Percentiles rank a stretch among this genome's conserved stretches.
These are phyloP conservation scores for Keiferia lycopersicella DNA, from an alignment of 2,888 invertebrate species.

Conservation along the genomic window DNA sequence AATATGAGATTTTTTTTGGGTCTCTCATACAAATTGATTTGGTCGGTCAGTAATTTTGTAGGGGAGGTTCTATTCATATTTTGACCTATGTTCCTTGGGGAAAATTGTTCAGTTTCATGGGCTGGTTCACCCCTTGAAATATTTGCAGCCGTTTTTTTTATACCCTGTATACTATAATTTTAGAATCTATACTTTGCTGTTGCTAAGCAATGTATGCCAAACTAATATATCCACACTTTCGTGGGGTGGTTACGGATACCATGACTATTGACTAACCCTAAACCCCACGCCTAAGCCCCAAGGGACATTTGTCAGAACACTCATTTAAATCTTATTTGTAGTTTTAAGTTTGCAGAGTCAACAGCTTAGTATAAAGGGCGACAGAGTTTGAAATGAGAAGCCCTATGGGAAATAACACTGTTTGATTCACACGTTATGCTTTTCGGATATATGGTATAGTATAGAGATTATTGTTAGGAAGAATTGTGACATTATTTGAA, in stretches of 20 bases:
- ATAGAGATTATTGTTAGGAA: not conserved
- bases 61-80: too few relatives aligned
- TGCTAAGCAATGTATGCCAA: slow-evolving; percentile 1
- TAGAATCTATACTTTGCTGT: too few relatives aligned
- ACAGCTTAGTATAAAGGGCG: slow-evolving; percentile 55
- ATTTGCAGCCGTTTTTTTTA: too few relatives aligned
- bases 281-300: slow-evolving; percentile 4
- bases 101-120: too few relatives aligned
- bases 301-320: slow-evolving; percentile 37
- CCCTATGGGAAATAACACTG: slow-evolving; percentile 21
- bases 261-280: not conserved
- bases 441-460: not conserved
- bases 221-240: too few relatives aligned
- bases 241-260: not conserved
- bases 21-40: too few relatives aligned
- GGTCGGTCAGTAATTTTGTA: too few relatives aligned
- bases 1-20: too few relatives aligned
- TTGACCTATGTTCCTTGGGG: too few relatives aligned
- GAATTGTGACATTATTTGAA: too few relatives aligned
- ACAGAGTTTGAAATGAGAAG: slow-evolving; percentile 27
- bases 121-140: too few relatives aligned
- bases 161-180: too few relatives aligned
- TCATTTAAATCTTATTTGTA: slow-evolving; percentile 78
- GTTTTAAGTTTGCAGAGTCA: slow-evolving; percentile 73
- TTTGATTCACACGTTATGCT: slow-evolving; percentile 8